phyloP scores from a whole-genome alignment of 2,113 vertebrate species.

The Cynopterus brachyotis region DNA sequence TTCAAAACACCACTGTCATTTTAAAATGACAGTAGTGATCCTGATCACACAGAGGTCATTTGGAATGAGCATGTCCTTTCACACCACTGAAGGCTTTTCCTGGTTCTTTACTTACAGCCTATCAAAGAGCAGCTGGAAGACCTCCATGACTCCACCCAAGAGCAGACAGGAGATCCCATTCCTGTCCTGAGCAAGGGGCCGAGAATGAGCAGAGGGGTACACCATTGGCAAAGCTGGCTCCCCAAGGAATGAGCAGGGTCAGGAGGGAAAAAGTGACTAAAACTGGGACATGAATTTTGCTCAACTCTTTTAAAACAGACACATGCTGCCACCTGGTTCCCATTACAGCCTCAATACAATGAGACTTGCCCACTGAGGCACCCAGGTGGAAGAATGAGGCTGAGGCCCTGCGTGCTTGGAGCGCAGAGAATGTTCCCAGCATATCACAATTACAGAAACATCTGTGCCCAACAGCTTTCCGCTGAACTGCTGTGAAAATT shows the following conservation, averaged over 20 bases:
- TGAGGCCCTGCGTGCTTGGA: conserved; percentile 76
- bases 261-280: not conserved
- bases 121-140: conserved; percentile 33
- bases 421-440: conserved; percentile 83
- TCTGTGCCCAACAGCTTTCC: conserved; percentile 83
- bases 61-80: not conserved
- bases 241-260: not conserved
- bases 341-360: conserved; percentile 70
- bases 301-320: conserved; percentile 68
- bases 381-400: conserved; percentile 82
- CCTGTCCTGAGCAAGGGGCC: not conserved
- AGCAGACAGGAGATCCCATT: not conserved
- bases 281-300: not conserved
- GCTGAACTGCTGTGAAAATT: conserved; percentile 80
- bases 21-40: not conserved
- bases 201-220: not conserved
- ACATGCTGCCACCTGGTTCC: conserved; percentile 81
- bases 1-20: conserved; percentile 3
- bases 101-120: not conserved
- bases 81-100: not conserved
- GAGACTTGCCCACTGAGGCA: conserved; percentile 75
- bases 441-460: conserved; percentile 88
- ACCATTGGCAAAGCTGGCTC: not conserved
- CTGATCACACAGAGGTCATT: not conserved
- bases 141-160: not conserved